Conservation (phyloP, 1,140 invertebrate species). For the Heliconius congener region DNA sequence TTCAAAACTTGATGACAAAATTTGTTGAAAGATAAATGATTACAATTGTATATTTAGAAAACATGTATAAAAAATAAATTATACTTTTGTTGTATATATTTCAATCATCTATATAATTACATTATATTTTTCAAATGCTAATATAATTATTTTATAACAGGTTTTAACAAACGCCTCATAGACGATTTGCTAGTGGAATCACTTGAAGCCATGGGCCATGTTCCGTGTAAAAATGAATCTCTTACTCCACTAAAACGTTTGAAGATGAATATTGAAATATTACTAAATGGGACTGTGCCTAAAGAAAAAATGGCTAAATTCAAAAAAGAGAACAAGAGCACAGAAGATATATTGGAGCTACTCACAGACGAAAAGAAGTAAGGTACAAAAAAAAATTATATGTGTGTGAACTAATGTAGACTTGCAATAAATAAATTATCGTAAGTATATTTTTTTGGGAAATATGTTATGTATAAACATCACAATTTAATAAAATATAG, state of each 20-base stretch:
- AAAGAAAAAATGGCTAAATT: slow-evolving; percentile 89
- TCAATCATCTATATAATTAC: not conserved
- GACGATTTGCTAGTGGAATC: slow-evolving; percentile 91
- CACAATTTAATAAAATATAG: not conserved
- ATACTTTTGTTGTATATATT: not conserved
- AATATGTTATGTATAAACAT: not conserved
- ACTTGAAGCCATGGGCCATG: slow-evolving; percentile 86
- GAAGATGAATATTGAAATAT: slow-evolving; percentile 87
- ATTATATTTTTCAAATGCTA: not conserved
- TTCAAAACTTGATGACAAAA: not conserved
- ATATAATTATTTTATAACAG: slow-evolving; percentile 49
- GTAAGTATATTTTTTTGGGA: not conserved
- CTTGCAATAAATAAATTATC: no score
- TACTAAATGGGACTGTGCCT: slow-evolving; percentile 91
- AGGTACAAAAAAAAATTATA: not conserved
- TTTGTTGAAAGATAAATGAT: not conserved
- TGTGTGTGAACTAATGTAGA: not conserved
- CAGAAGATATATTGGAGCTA: slow-evolving; percentile 89
- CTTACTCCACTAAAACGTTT: slow-evolving; percentile 84
- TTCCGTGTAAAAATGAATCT: slow-evolving; percentile 82
- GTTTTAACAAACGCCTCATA: slow-evolving; percentile 88
- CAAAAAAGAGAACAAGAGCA: slow-evolving; percentile 86
- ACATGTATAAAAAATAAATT: not conserved
- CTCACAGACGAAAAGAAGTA: slow-evolving; percentile 81
- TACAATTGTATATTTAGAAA: not conserved